These are phyloP conservation scores for Tyrannus savana DNA, from an alignment of 2,113 vertebrate genomes.

Conservation along the genomic window DNA sequence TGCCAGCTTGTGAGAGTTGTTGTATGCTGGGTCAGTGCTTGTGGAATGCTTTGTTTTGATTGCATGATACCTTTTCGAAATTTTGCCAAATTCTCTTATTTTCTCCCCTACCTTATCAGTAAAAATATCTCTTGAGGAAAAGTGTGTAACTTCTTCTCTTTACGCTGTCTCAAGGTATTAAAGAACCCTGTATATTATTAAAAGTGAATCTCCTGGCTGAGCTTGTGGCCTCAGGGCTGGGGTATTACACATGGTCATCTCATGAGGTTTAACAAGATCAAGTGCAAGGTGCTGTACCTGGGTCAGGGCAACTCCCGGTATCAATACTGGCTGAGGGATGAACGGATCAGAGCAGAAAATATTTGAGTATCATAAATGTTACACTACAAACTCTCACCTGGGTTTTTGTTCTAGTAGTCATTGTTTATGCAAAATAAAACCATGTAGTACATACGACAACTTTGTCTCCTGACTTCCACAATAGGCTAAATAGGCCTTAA, in stretches of 20 bases:
- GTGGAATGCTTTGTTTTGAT: neutral
- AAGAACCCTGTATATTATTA: neutral
- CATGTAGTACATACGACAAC: accelerated
- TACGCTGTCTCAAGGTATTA: neutral
- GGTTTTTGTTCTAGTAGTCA: neutral
- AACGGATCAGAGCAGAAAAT: neutral
- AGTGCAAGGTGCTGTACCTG: neutral
- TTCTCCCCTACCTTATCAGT: neutral
- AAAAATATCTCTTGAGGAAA: neutral
- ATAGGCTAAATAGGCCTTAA: neutral
- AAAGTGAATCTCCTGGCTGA: neutral
- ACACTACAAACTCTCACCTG: neutral
- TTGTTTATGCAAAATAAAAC: neutral
- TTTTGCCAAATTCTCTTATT: neutral
- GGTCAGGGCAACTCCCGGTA: accelerated
- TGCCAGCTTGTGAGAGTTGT: neutral
- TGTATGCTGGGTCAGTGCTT: neutral
- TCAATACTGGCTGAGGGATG: accelerated
- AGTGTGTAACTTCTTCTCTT: neutral
- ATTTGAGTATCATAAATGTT: neutral
- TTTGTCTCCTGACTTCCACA: neutral
- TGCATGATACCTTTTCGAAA: neutral
- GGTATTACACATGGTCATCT: neutral
- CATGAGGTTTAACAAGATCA: neutral
- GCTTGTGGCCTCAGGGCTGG: neutral